Conservation (phyloP, 1,140 invertebrate species). For the Contarinia nasturtii region DNA sequence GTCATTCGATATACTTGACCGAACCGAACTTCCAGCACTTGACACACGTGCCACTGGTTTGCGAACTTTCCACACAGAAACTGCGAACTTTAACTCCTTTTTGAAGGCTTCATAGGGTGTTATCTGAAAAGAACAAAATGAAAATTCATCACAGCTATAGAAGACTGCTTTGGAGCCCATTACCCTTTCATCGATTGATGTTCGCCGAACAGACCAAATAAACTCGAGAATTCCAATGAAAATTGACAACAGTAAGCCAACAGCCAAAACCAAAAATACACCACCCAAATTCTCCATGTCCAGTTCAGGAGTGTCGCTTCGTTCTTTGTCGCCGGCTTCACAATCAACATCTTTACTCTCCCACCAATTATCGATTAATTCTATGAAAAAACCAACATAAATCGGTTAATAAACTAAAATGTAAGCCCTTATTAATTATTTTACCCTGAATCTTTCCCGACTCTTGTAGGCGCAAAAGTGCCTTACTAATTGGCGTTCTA, state of each 20-base stretch:
- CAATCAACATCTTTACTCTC: background rate
- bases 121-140: too few relatives aligned
- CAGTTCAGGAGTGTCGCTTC: constrained; percentile 28
- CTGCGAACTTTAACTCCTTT: too few relatives aligned
- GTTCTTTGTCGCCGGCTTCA: constrained; percentile 16
- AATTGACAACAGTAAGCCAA: constrained; percentile 35
- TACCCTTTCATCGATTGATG: constrained; percentile 52
- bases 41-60: too few relatives aligned
- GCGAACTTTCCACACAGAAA: too few relatives aligned
- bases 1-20: too few relatives aligned
- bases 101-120: too few relatives aligned
- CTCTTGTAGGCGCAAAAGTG: constrained; percentile 44
- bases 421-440: constrained; percentile 56
- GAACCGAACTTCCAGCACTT: too few relatives aligned
- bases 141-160: too few relatives aligned
- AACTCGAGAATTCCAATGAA: constrained; percentile 57
- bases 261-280: constrained; percentile 47
- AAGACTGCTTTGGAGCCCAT: too few relatives aligned
- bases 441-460: constrained; percentile 53
- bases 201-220: constrained; percentile 58
- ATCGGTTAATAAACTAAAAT: background rate
- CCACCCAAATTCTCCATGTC: constrained; percentile 51
- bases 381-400: too few relatives aligned
- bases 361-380: background rate
- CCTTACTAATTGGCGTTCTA: constrained; percentile 45